Evolutionary conservation across 2,113 vertebrate species (phyloP).

Genomic region (Hyaena hyaena): DNA sequence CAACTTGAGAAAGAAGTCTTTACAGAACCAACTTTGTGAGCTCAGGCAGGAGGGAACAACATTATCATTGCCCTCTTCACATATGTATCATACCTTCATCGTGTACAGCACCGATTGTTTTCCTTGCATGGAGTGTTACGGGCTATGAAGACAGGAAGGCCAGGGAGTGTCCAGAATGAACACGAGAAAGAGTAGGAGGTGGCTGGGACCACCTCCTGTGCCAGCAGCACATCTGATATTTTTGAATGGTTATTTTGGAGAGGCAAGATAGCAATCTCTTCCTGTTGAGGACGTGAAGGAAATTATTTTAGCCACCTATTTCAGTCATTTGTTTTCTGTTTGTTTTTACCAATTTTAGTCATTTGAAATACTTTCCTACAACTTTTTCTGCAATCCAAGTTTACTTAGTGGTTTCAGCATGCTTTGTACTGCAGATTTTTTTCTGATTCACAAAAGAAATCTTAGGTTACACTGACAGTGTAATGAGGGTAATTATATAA

Average conservation of each 20-base stretch:
- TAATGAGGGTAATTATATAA: not conserved
- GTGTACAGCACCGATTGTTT: not conserved
- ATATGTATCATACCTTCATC: not conserved
- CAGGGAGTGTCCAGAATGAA: not conserved
- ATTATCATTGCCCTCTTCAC: not conserved
- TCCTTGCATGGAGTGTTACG: not conserved
- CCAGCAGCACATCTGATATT: not conserved
- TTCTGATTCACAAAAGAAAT: not conserved
- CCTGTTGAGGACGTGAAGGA: not conserved
- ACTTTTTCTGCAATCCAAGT: not conserved
- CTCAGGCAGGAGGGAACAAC: not conserved
- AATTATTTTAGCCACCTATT: not conserved
- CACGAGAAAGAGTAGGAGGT: not conserved
- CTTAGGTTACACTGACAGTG: not conserved
- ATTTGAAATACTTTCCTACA: not conserved
- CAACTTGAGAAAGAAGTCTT: not conserved
- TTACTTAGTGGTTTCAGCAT: not conserved
- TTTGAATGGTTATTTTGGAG: not conserved
- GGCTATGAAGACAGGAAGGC: not conserved
- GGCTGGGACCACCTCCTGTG: rapidly evolving
- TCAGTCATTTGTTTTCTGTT: not conserved
- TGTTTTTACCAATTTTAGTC: not conserved
- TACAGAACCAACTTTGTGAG: not conserved
- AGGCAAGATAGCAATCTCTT: not conserved
- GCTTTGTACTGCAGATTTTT: not conserved